Percentiles rank a stretch among this genome's conserved stretches.
Conservation (phyloP, 2,113 vertebrate species). For the Notarius lentiginosus region DNA sequence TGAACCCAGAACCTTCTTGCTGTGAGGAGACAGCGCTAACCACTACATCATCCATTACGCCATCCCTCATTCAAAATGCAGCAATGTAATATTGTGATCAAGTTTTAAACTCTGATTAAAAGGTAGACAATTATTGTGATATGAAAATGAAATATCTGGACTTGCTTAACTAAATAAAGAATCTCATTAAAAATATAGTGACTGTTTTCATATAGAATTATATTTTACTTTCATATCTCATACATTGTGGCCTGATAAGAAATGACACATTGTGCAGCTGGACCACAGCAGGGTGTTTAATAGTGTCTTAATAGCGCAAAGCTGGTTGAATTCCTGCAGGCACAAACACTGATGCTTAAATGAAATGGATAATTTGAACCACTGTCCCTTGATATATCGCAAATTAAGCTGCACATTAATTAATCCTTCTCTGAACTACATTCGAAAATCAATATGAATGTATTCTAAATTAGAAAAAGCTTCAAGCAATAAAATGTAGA, state of each 20-base stretch:
- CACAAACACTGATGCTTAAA: slow-evolving; percentile 30
- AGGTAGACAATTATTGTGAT: background rate
- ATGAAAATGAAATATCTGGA: background rate
- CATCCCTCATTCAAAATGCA: background rate
- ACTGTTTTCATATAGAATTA: background rate
- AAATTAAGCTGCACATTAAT: slow-evolving; percentile 45
- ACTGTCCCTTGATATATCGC: slow-evolving; percentile 31
- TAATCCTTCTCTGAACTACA: slow-evolving; percentile 31
- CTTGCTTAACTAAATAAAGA: background rate
- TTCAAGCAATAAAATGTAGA: slow-evolving; percentile 21
- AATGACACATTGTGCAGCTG: background rate
- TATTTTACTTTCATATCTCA: background rate
- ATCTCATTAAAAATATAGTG: background rate
- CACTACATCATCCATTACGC: too few relatives aligned
- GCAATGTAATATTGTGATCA: background rate
- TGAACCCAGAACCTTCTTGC: too few relatives aligned
- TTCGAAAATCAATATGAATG: slow-evolving; percentile 44
- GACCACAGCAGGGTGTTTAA: slow-evolving; percentile 13
- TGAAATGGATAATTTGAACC: slow-evolving; percentile 45
- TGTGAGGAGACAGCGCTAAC: too few relatives aligned
- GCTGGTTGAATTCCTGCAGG: slow-evolving; percentile 21
- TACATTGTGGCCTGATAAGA: background rate
- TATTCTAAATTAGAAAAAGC: slow-evolving; percentile 34
- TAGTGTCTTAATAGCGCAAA: slow-evolving; percentile 25
- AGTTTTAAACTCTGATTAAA: background rate